Base-by-base conservation (phyloP, 2,888 invertebrate genomes). In the Lochmaea capreae region DNA sequence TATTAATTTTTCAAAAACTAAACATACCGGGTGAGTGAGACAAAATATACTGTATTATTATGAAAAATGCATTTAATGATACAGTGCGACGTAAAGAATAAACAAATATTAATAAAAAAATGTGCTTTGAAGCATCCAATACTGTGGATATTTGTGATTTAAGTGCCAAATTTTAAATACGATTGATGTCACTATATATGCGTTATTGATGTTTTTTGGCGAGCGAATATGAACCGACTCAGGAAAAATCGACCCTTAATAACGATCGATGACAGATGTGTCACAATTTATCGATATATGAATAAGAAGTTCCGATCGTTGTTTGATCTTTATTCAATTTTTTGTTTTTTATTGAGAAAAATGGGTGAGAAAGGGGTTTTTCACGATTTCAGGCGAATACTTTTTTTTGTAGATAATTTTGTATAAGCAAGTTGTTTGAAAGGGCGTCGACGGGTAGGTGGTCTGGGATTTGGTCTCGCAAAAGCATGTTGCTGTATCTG, bases 141-240 rank as follows among this genome's bases (percentile, higher is more conserved):
- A 33, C 22, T 75, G 77, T 79, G 84, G 82, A 82, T 83, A 81
- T 79, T 80, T 84, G 86, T 87, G 87, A 87, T 87, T 84, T 82
- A 86, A 87, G 87, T 87, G 87, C 87, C 87, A 87, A 87, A 86
- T 84, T 85, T 82, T 83, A 74, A 79, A 80, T 79, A 81, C 78
- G 77, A 80, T 80, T 76, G 79, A 79, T 81, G 80, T 81, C 79
- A 76, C 79, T 71, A 76, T 69, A 76, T 68, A 71, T 77, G 68
- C 72, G 67, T 62, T 67, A 74, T 74, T 43, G 52, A 76, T 76
- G 76, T 76, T 74, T 70, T 72, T 77, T 71, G 72, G 63, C 67
- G 71, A 76, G 72, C 68, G 65, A 68, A 62, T 57, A 70, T 43
- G 43, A 54, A 73, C 22, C 46, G 46, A 74, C 75, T 73, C 75